Percentiles rank a stretch among this genome's conserved stretches.
Conservation (phyloP, 2,888 invertebrate species). For the Schrankia costaestrigalis region DNA sequence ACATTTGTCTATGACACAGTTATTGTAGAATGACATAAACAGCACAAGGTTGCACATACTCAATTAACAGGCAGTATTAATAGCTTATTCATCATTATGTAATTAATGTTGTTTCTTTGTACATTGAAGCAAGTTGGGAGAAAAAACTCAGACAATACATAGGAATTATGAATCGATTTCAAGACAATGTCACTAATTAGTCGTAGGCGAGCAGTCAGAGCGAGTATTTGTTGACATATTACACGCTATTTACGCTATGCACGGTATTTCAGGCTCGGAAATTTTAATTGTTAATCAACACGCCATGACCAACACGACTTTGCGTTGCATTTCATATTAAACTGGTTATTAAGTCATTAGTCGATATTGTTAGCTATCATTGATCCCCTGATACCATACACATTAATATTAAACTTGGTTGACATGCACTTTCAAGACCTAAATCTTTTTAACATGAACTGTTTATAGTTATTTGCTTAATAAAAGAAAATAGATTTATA, state of each 20-base stretch:
- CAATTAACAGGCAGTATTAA: constrained; percentile 19
- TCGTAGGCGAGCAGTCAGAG: constrained; percentile 40
- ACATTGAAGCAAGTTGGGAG: constrained; percentile 17
- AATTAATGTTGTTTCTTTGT: constrained; percentile 26
- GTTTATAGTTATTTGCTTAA: no score
- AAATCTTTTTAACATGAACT: no score
- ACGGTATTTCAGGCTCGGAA: constrained; percentile 24
- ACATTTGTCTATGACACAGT: constrained; percentile 3
- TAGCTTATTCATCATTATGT: constrained; percentile 17
- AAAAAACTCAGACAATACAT: constrained; percentile 50
- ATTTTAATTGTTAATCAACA: constrained; percentile 19
- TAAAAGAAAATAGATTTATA: no score
- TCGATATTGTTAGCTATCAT: constrained; percentile 19
- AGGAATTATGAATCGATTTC: constrained; percentile 47
- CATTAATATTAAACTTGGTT: constrained; percentile 20
- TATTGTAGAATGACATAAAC: constrained; percentile 4
- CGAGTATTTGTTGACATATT: constrained; percentile 24
- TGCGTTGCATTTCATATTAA: constrained; percentile 9
- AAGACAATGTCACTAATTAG: constrained; percentile 68
- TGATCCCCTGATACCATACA: constrained; percentile 14
- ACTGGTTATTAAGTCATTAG: constrained; percentile 15
- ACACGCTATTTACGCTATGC: constrained; percentile 29
- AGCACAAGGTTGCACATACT: constrained; percentile 7
- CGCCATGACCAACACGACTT: constrained; percentile 6
- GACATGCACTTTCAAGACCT: no score